These are phyloP conservation scores for Pollenia griseotomentosa DNA, from an alignment of 2,888 invertebrate species.

Conservation along the genomic window DNA sequence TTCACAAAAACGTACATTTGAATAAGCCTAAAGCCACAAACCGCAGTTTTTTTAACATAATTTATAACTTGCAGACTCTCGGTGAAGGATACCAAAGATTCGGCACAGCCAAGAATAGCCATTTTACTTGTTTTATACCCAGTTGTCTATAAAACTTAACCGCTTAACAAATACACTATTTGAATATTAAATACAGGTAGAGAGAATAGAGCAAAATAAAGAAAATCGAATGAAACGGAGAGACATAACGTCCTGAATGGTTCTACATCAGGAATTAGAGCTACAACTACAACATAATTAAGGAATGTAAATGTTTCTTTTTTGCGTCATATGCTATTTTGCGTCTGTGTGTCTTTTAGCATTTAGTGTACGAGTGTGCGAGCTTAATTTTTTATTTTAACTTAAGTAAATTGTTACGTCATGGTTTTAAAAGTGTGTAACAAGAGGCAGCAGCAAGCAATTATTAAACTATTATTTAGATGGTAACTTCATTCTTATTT, in stretches of 20 bases:
- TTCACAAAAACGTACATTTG: too few species aligned
- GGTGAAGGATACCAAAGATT: too few species aligned
- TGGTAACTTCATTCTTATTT: background rate
- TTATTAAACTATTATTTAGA: background rate
- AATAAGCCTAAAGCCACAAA: too few species aligned
- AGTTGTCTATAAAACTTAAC: constrained; percentile 37
- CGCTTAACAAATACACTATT: constrained; percentile 45
- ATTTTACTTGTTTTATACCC: too few species aligned
- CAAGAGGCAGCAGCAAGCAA: background rate
- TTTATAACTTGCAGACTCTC: too few species aligned
- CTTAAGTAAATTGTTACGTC: constrained; percentile 30
- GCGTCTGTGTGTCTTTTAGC: background rate
- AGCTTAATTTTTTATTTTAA: background rate
- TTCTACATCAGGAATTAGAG: background rate
- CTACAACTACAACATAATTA: constrained; percentile 36
- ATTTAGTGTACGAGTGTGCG: background rate
- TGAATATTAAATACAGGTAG: constrained; percentile 41
- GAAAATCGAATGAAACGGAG: background rate
- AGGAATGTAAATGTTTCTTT: constrained; percentile 16
- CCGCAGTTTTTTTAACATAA: too few species aligned
- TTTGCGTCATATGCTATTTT: background rate
- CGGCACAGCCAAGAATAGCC: too few species aligned
- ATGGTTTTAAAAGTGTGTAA: background rate
- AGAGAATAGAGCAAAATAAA: constrained; percentile 9
- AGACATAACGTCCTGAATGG: background rate